These are phyloP conservation scores for Megaceryle maxima DNA, from an alignment of 2,113 vertebrate genomes.

Conservation along the genomic window DNA sequence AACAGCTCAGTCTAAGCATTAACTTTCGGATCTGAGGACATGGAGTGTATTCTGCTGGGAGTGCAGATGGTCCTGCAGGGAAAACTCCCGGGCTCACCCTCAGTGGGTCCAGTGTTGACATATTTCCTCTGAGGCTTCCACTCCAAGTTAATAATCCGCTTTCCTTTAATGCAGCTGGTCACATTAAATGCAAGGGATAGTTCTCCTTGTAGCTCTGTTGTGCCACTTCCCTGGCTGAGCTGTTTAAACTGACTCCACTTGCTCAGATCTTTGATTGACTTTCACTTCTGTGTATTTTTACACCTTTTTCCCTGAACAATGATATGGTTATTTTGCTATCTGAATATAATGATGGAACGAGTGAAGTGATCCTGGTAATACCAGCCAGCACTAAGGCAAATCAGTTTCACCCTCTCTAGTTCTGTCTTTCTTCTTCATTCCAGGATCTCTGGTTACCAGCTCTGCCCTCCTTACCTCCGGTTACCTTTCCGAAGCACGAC, in stretches of 20 bases:
- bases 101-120: rapidly evolving
- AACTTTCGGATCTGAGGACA: rapidly evolving
- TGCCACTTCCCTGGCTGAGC: background rate
- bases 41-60: background rate
- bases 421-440: slow-evolving; percentile 1
- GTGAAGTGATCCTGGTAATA: background rate
- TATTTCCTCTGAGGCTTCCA: background rate
- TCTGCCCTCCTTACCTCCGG: background rate
- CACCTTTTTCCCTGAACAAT: background rate
- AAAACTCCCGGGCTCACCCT: background rate
- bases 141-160: background rate
- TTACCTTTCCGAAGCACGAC: background rate
- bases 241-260: background rate
- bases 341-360: background rate
- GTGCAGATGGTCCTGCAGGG: background rate
- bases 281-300: background rate
- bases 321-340: background rate
- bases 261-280: background rate
- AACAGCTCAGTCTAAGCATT: background rate
- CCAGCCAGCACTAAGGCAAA: slow-evolving; percentile 8
- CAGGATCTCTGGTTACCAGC: background rate
- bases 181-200: background rate
- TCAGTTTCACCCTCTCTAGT: background rate
- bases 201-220: background rate
- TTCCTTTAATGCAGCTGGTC: background rate